Conservation (phyloP, 2,888 invertebrate species). For the Pristionchus entomophagus region DNA sequence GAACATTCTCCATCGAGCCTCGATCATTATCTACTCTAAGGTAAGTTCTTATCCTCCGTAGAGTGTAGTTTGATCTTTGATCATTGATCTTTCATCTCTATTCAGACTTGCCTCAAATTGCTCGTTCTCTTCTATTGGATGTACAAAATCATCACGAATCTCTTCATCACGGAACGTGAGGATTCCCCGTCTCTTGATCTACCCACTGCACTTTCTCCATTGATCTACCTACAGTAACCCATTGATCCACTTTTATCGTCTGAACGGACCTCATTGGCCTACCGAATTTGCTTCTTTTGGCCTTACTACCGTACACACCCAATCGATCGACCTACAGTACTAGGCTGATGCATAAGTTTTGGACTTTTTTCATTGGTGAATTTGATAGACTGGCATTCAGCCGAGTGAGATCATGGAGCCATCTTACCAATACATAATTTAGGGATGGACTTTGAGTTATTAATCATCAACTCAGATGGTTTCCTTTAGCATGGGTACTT, state of each 20-base stretch:
- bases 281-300: too few relatives aligned
- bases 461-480: too few relatives aligned
- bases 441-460: too few relatives aligned
- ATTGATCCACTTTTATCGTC: not conserved
- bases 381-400: too few relatives aligned
- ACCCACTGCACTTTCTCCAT: not conserved
- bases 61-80: not conserved
- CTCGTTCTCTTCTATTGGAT: constrained; percentile 30
- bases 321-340: too few relatives aligned
- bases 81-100: not conserved
- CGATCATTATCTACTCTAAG: not conserved
- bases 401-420: too few relatives aligned
- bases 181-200: not conserved
- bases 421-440: too few relatives aligned
- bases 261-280: too few relatives aligned
- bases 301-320: too few relatives aligned
- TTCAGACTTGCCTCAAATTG: not conserved
- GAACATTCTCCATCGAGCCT: not conserved
- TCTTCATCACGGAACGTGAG: not conserved
- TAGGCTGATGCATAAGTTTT: too few relatives aligned
- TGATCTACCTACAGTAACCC: not conserved
- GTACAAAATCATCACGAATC: constrained; percentile 15
- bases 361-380: too few relatives aligned
- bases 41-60: not conserved
- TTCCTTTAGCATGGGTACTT: too few relatives aligned